Conservation (phyloP, 2,113 vertebrate species). For the Anseranas semipalmata region DNA sequence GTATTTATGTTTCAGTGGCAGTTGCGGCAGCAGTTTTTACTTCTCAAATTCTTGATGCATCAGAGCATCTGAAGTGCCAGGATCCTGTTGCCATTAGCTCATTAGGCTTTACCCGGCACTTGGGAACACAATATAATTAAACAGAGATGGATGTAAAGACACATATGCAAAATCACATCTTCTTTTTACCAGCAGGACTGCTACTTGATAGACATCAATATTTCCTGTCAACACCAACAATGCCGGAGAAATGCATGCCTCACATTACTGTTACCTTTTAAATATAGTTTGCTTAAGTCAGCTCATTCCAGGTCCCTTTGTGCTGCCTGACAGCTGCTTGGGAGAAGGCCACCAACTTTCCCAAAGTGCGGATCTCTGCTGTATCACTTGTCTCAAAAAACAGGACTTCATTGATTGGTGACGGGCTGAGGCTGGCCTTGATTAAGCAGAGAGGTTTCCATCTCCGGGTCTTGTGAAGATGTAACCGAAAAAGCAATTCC, state of each 20-base stretch:
- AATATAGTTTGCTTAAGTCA: slow-evolving; percentile 78
- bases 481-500: slow-evolving; percentile 40
- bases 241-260: background rate
- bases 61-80: background rate
- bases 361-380: slow-evolving; percentile 61
- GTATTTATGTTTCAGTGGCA: background rate
- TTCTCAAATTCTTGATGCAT: background rate
- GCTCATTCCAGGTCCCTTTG: slow-evolving; percentile 72
- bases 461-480: slow-evolving; percentile 37
- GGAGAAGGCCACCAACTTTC: slow-evolving; percentile 75
- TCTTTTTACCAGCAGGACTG: background rate
- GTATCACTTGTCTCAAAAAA: slow-evolving; percentile 50
- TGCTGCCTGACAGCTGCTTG: slow-evolving; percentile 77
- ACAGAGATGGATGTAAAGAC: background rate
- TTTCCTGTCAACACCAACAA: slow-evolving; percentile 46
- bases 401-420: slow-evolving; percentile 43
- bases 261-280: slow-evolving; percentile 62
- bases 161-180: background rate
- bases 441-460: slow-evolving; percentile 35
- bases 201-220: slow-evolving; percentile 45
- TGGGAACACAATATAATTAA: background rate
- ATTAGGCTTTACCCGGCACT: background rate
- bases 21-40: accelerated
- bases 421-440: slow-evolving; percentile 26
- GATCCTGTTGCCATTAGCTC: background rate